phyloP scores from a whole-genome alignment of 2,113 vertebrate species.

The Nestor notabilis region DNA sequence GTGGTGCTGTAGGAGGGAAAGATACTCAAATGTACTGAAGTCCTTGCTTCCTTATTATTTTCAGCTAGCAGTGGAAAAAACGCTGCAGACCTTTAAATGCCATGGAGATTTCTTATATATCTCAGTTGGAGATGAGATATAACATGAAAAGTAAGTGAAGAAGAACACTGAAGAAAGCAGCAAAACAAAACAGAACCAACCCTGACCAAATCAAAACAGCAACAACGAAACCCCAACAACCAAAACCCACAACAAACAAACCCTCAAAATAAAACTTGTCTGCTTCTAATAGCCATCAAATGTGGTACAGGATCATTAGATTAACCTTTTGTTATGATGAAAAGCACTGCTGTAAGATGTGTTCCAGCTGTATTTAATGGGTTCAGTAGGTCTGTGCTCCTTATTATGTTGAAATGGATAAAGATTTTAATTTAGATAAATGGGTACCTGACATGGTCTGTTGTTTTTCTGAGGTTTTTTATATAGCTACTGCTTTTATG shows the following conservation, averaged over 20 bases:
- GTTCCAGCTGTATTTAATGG: conserved; percentile 33
- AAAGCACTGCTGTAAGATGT: conserved; percentile 9
- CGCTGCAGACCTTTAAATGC: background rate
- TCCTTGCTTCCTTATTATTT: background rate
- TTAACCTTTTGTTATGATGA: conserved; percentile 38
- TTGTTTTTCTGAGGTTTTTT: background rate
- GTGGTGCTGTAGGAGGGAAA: background rate
- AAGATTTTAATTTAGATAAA: conserved; percentile 58
- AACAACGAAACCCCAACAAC: background rate
- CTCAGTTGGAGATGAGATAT: background rate
- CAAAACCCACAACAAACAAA: background rate
- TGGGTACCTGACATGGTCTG: background rate
- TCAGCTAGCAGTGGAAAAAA: background rate
- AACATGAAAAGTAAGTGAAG: background rate
- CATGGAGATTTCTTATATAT: background rate
- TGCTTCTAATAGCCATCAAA: background rate
- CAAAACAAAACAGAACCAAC: background rate
- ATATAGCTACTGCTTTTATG: conserved; percentile 13
- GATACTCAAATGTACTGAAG: background rate
- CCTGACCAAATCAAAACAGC: background rate
- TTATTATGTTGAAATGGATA: background rate
- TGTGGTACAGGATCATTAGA: conserved; percentile 14
- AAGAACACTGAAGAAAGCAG: background rate
- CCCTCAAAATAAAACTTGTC: background rate
- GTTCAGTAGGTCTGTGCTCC: conserved; percentile 1